These are phyloP conservation scores for Lepeophtheirus salmonis DNA, from an alignment of 1,140 invertebrate genomes.

Conservation along the genomic window DNA sequence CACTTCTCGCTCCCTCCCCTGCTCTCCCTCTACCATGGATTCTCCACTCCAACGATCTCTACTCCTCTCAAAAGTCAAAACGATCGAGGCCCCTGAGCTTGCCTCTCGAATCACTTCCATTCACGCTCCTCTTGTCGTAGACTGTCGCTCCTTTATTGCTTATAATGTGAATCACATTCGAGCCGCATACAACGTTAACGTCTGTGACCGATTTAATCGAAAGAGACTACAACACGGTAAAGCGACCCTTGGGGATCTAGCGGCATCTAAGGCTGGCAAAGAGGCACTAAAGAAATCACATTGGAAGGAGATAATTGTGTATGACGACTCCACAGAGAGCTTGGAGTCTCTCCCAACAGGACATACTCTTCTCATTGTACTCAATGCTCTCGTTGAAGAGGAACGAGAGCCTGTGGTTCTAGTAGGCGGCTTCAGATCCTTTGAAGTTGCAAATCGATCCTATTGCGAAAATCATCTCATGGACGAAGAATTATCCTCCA, in stretches of 20 bases:
- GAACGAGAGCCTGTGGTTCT: constrained; percentile 45
- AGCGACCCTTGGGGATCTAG: constrained; percentile 43
- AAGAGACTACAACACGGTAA: constrained; percentile 45
- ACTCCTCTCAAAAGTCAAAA: constrained; percentile 27
- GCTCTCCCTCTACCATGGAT: constrained; percentile 37
- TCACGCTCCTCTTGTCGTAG: constrained; percentile 36
- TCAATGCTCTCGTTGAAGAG: constrained; percentile 46
- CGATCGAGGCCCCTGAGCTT: constrained; percentile 26
- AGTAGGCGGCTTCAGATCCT: constrained; percentile 33
- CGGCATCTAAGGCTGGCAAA: constrained; percentile 41
- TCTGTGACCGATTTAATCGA: constrained; percentile 48
- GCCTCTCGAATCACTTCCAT: constrained; percentile 26
- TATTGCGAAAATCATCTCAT: constrained; percentile 33
- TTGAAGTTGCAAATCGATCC: constrained; percentile 35
- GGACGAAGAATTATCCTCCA: constrained; percentile 18
- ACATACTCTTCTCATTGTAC: constrained; percentile 44
- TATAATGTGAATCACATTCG: constrained; percentile 49
- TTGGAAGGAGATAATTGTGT: constrained; percentile 29
- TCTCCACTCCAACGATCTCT: constrained; percentile 34
- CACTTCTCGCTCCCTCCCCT: constrained; percentile 33
- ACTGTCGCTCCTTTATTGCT: constrained; percentile 48
- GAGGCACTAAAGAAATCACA: constrained; percentile 35
- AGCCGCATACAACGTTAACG: constrained; percentile 53
- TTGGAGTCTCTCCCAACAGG: constrained; percentile 36
- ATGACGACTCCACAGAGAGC: constrained; percentile 42